Evolutionary conservation across 2,113 vertebrate species (phyloP).

Genomic region (Tauraco erythrolophus): DNA sequence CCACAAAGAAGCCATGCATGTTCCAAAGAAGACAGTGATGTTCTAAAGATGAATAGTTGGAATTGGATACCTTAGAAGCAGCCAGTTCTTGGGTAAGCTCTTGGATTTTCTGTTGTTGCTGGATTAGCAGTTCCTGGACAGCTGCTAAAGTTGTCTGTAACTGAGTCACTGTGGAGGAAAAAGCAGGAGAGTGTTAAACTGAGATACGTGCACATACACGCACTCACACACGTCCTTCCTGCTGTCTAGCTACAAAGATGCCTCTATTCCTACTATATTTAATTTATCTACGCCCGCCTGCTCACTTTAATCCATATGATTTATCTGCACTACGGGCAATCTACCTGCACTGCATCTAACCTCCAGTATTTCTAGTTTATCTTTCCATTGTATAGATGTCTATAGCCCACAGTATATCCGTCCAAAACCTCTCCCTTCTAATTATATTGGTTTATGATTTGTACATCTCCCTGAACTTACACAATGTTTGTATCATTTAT

Average conservation of each 20-base stretch:
- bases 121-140: conserved; percentile 91
- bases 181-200: not conserved
- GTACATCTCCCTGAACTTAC: conserved; percentile 55
- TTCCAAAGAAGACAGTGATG: not conserved
- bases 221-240: not conserved
- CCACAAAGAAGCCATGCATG: not conserved
- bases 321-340: conserved; percentile 63
- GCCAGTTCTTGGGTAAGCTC: conserved; percentile 91
- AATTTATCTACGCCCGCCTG: conserved; percentile 51
- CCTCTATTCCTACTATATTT: conserved; percentile 28
- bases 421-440: conserved; percentile 79
- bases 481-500: conserved; percentile 58
- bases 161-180: conserved; percentile 86
- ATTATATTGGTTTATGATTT: conserved; percentile 70
- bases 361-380: conserved; percentile 73
- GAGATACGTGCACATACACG: not conserved
- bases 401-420: conserved; percentile 71
- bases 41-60: not conserved
- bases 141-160: conserved; percentile 90
- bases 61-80: conserved; percentile 83
- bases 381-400: conserved; percentile 74
- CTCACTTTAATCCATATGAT: conserved; percentile 59
- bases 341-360: conserved; percentile 73
- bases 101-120: conserved; percentile 95
- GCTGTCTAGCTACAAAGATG: conserved; percentile 37